Evolutionary conservation across 1,140 invertebrate species (phyloP), one percentile per base, ranked within the genome.

Genomic region (Dermatophagoides farinae): DNA sequence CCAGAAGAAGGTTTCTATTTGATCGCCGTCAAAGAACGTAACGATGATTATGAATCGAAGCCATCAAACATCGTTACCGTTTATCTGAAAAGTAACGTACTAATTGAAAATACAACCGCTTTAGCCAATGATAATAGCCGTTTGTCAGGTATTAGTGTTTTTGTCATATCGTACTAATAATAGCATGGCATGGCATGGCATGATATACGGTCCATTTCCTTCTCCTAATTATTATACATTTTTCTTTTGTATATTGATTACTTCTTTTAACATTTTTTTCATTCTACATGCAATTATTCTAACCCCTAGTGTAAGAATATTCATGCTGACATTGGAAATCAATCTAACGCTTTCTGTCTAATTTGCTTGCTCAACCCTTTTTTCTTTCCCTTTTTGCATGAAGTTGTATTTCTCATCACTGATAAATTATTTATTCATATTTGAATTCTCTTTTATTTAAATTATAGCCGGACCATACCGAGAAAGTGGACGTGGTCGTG

Each of bases 81-180:
- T 18, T 52, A 61, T 22, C 16, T 61, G 25, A 52, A 55, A 54
- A 61, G 60, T 55, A 61, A 61, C 44, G 49, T 61, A 57, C 25
- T 37, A 22, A 49, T 60, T 47, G 44, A 46, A 25, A 60, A 37
- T 25, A 60, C 43, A 1, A 60, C 58, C 23, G 58, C 58, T 60
- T 60, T 60, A 25, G 41, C 43, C 1, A 60, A n/a, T 60, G 58
- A 60, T 31, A 44, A 47, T 60, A 60, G 58, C 44, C 47, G 38
- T 49, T n/a, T 37, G 20, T 44, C 58, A 60, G 58, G 58, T 60
- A 60, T 18, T 18, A 40, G 11, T 38, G 9, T 38, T 25, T 44
- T 40, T 37, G 12, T 57, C 22, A 57, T 41, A 31, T 31, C 31
- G 31, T n/a, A n/a, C n/a, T n/a, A n/a, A 57, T 12, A 57, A 18